Base-by-base conservation (phyloP, 2,888 invertebrate species). In the Polymixis flavicincta region DNA sequence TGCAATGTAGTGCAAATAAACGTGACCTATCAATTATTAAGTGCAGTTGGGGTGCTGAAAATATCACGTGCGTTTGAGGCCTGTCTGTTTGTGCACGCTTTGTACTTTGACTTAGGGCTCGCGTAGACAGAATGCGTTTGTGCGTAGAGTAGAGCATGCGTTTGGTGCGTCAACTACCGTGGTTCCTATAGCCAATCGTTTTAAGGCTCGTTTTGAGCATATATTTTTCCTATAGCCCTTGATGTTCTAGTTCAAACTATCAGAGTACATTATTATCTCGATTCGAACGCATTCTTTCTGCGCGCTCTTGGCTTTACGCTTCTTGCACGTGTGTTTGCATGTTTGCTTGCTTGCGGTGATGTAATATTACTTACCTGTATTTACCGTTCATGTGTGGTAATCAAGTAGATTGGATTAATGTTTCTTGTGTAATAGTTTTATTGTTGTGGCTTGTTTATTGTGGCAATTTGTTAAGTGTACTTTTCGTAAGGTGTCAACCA, bases 11-110 rank as follows among this genome's bases (percentile, higher is more conserved):
- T 70, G 67, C 67, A 63, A 50, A 71, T 74, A 52, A 72, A 72
- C 74, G 72, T 81, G 72, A 78, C 76, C 60, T 74, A 71, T 72
- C 37, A 60, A 69, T 52, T 77, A 79, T 54, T 71, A 69, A 80
- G 52, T 76, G 68, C 73, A 74, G 79, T 78, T 80, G 75, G 61
- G 14, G 60, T 71, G 73, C 82, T 84, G 74, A 74, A 74, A 76
- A 81, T 78, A 79, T 82, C 74, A 82, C 68, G 67, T 75, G 74
- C 67, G n/a, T 22, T 25, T 64, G 28, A 70, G 57, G 25, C 61
- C 63, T 85, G 42, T 64, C 67, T 80, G 86, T 77, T 76, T 71
- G 59, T 78, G 68, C 75, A 85, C 61, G 72, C 72, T 78, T 77
- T 72, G 74, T 84, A 74, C 60, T 76, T 70, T 61, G 67, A 68